Conservation (phyloP, 2,113 vertebrate species). For the Tamias sibiricus region DNA sequence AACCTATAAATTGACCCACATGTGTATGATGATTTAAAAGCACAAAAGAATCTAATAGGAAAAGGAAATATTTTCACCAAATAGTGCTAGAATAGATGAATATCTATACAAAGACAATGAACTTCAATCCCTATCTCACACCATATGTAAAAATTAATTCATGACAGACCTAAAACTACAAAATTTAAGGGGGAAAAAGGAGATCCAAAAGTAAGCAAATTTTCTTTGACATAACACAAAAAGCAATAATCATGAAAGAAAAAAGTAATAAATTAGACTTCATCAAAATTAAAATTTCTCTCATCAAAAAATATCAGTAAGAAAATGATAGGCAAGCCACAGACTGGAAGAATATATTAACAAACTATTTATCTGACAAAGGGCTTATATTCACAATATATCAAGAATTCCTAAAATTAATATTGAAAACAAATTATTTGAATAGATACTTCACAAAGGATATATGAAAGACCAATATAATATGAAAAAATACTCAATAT, state of each 20-base stretch:
- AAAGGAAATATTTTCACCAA: constrained; percentile 12
- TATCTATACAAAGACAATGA: not conserved
- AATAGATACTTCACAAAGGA: not conserved
- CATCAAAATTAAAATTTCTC: constrained; percentile 8
- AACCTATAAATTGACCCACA: not conserved
- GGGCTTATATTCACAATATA: not conserved
- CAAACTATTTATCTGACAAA: not conserved
- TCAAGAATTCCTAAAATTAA: constrained; percentile 28
- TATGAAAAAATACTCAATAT: no score
- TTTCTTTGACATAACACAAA: not conserved
- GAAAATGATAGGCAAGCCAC: not conserved
- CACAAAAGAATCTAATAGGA: not conserved
- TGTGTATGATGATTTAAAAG: not conserved
- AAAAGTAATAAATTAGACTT: not conserved
- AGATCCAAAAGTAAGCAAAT: not conserved
- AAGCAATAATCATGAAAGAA: not conserved
- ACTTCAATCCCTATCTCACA: no score
- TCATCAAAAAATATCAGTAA: constrained; percentile 9
- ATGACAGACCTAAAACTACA: no score
- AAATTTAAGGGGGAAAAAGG: not conserved
- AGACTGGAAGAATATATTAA: not conserved
- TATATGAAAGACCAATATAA: no score
- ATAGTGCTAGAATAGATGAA: not conserved
- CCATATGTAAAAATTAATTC: no score
- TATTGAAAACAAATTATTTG: not conserved